phyloP scores from a whole-genome alignment of 2,113 vertebrate genomes.

The Nothobranchius furzeri region DNA sequence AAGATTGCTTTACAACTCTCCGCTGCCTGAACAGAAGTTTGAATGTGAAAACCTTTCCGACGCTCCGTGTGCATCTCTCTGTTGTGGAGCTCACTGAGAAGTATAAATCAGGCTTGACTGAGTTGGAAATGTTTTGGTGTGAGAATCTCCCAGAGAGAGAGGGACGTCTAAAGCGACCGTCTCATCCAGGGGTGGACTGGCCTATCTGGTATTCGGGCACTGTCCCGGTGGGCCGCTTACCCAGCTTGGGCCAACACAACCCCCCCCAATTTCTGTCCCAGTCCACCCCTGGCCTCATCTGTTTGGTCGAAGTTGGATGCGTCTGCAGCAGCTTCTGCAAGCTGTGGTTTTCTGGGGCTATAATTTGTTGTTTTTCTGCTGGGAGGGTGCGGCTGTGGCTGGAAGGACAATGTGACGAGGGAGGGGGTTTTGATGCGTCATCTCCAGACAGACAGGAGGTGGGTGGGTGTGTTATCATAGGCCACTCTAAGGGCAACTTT shows the following conservation, averaged over 20 bases:
- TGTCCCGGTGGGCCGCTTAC: no score
- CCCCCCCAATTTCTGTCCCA: no score
- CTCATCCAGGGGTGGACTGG: no score
- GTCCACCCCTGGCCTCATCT: background rate
- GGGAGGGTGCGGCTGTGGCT: slow-evolving; percentile 68
- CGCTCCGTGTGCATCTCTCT: no score
- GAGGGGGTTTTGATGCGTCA: slow-evolving; percentile 58
- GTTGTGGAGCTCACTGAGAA: no score
- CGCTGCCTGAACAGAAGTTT: no score
- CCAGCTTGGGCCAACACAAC: no score
- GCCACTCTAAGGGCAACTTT: slow-evolving; percentile 48
- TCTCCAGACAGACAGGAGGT: slow-evolving; percentile 68
- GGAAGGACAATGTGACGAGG: slow-evolving; percentile 34
- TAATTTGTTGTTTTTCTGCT: slow-evolving; percentile 75
- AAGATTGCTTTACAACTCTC: no score
- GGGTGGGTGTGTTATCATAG: slow-evolving; percentile 61
- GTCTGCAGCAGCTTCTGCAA: slow-evolving; percentile 28
- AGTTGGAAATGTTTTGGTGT: slow-evolving; percentile 24
- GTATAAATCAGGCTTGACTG: slow-evolving; percentile 23
- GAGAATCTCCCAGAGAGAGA: slow-evolving; percentile 22
- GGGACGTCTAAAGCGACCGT: slow-evolving; percentile 2
- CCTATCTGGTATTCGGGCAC: no score
- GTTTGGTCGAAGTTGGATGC: slow-evolving; percentile 16
- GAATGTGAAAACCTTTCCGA: no score
- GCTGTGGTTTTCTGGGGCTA: slow-evolving; percentile 52